These are phyloP conservation scores for Hypselothyrea guttata DNA, from an alignment of 2,888 invertebrate species.

Conservation along the genomic window DNA sequence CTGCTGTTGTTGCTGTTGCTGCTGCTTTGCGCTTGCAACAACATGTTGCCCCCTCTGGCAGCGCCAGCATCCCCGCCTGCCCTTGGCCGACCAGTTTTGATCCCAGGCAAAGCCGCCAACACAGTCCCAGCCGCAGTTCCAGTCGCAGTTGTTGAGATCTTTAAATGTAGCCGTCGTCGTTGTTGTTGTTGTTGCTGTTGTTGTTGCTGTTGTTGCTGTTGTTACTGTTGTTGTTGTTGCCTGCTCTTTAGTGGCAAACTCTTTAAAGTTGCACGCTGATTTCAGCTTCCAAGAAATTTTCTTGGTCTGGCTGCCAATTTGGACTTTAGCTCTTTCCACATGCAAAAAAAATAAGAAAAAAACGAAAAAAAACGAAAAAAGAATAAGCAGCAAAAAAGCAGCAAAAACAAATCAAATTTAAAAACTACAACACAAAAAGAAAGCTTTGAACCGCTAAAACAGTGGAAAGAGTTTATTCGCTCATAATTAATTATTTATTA, in stretches of 20 bases:
- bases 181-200: conserved; percentile 2
- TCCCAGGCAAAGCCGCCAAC: conserved; percentile 54
- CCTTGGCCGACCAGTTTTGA: conserved; percentile 49
- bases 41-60: conserved; percentile 31
- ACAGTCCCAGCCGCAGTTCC: conserved; percentile 24
- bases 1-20: conserved; percentile 22
- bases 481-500: background rate
- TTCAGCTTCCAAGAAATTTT: conserved; percentile 67
- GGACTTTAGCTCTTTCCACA: conserved; percentile 37
- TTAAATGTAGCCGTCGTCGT: conserved; percentile 44
- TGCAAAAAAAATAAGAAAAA: conserved; percentile 37
- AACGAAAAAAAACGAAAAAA: conserved; percentile 8
- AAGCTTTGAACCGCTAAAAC: conserved; percentile 1
- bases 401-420: background rate
- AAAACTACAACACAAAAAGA: conserved; percentile 16
- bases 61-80: conserved; percentile 17
- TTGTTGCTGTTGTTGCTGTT: conserved; percentile 19
- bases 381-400: no score
- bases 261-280: conserved; percentile 36
- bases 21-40: conserved; percentile 63
- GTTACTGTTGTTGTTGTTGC: conserved; percentile 33
- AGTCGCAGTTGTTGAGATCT: conserved; percentile 32
- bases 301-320: conserved; percentile 31
- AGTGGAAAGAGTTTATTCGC: conserved; percentile 21
- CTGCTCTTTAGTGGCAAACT: conserved; percentile 36